Conservation (phyloP, 2,888 invertebrate genomes). For the Lasioglossum vierecki region DNA sequence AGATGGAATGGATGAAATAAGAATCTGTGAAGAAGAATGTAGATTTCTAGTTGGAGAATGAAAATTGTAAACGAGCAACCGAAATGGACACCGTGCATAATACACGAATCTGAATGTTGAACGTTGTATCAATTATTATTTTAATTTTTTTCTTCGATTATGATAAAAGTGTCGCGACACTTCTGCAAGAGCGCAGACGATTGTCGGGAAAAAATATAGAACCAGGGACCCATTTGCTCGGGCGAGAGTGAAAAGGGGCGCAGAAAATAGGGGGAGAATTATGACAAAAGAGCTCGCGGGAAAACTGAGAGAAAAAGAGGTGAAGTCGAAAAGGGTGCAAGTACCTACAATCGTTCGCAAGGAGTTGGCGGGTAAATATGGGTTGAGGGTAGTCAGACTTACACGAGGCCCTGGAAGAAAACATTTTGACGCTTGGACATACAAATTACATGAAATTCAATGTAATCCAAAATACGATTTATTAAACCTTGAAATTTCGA, state of each 20-base stretch:
- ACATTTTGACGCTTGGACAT: background rate
- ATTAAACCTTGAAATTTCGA: background rate
- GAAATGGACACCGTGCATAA: too few relatives aligned
- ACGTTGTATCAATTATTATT: background rate
- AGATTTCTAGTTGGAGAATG: too few relatives aligned
- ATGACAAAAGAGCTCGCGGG: conserved; percentile 5
- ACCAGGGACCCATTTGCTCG: background rate
- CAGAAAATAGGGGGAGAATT: background rate
- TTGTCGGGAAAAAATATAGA: background rate
- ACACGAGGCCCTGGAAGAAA: background rate
- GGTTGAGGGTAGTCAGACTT: background rate
- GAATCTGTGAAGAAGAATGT: too few relatives aligned
- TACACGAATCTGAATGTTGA: background rate
- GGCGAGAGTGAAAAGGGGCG: background rate
- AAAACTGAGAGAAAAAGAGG: conserved; percentile 14
- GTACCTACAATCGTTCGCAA: background rate
- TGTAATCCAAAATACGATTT: background rate
- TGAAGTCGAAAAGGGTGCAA: background rate
- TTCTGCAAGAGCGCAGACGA: background rate
- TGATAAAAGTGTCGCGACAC: background rate
- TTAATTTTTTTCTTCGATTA: too few relatives aligned
- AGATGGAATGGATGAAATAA: too few relatives aligned
- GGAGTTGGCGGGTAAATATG: background rate
- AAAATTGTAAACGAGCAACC: too few relatives aligned
- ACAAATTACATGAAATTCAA: background rate